Evolutionary conservation across 1,140 invertebrate species (phyloP).

Genomic region (Drosophila teissieri): DNA sequence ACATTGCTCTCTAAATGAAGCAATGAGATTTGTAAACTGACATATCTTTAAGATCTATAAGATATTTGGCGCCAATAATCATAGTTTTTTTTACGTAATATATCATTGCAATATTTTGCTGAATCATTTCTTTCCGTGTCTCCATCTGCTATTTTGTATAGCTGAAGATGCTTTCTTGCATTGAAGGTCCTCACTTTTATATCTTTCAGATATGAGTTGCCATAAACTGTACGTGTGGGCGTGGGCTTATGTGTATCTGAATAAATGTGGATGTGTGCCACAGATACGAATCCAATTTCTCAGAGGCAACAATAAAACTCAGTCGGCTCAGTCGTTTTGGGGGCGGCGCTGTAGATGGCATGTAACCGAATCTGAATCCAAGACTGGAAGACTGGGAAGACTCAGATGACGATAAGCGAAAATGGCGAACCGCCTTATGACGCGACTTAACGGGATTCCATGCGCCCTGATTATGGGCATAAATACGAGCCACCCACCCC

Average conservation of each 20-base stretch:
- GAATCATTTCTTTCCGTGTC: conserved; percentile 22
- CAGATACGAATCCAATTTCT: conserved; percentile 83
- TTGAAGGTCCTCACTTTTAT: conserved; percentile 56
- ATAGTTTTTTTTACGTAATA: neutral
- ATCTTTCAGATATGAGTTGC: conserved; percentile 80
- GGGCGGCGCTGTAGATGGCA: conserved; percentile 41
- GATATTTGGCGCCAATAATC: neutral
- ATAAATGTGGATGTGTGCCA: conserved; percentile 32
- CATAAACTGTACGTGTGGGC: conserved; percentile 71
- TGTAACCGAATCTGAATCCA: conserved; percentile 24
- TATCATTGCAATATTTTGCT: neutral
- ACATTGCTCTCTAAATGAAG: no score
- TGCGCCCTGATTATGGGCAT: conserved; percentile 75
- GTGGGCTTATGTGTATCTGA: conserved; percentile 39
- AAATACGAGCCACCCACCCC: conserved; percentile 49
- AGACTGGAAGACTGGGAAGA: no score
- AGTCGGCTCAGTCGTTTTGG: conserved; percentile 42
- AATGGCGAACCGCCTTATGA: conserved; percentile 78
- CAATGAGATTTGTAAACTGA: no score
- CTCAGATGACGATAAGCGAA: conserved; percentile 67
- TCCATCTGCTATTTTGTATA: neutral
- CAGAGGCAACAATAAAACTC: conserved; percentile 71
- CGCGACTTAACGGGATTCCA: conserved; percentile 78
- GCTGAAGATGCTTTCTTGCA: neutral
- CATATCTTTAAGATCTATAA: neutral